These are phyloP conservation scores for Mus caroli DNA, from an alignment of 2,797 vertebrate genomes.

Conservation along the genomic window DNA sequence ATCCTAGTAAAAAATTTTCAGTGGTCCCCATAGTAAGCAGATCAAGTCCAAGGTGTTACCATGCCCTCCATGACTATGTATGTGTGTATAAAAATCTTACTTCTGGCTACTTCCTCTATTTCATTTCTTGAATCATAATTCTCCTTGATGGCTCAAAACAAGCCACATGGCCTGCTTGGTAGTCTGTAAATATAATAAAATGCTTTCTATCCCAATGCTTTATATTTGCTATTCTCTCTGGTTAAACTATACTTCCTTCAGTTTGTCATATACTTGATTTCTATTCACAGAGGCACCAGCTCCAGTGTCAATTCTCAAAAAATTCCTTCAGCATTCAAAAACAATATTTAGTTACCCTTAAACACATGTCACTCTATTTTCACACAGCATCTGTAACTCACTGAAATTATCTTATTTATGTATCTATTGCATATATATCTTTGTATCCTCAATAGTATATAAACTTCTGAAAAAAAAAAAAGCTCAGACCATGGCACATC, in stretches of 20 bases:
- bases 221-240: conserved; percentile 24
- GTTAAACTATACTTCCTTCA: neutral
- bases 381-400: neutral
- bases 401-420: conserved; percentile 25
- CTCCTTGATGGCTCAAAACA: conserved; percentile 19
- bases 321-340: conserved; percentile 32
- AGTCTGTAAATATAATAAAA: conserved; percentile 43
- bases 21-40: neutral
- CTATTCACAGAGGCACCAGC: neutral
- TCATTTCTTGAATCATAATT: conserved; percentile 6
- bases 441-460: conserved; percentile 1
- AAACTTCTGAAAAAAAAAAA: neutral
- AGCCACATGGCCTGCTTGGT: neutral
- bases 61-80: neutral
- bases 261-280: conserved; percentile 34
- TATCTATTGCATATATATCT: neutral
- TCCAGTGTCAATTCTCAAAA: conserved; percentile 27
- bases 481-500: neutral
- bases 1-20: neutral
- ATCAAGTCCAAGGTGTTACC: neutral
- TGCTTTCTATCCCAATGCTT: neutral
- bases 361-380: neutral
- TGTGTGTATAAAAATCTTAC: neutral
- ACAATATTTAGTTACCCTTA: conserved; percentile 4
- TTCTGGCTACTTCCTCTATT: neutral